Evolutionary conservation across 1,140 invertebrate species (phyloP).

Genomic region (Calycopis cecrops): DNA sequence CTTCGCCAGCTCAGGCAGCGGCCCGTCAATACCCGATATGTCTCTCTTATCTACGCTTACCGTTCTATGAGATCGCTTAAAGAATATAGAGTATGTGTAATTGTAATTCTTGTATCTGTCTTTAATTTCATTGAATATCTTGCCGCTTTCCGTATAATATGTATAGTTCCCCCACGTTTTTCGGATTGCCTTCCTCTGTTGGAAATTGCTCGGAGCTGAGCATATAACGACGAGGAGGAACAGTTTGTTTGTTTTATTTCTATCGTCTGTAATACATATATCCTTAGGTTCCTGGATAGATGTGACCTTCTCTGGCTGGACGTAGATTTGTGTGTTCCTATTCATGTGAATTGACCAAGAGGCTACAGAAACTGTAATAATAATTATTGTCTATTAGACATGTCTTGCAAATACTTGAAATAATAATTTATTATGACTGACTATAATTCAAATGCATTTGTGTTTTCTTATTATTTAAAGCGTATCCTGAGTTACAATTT

Average conservation of each 20-base stretch:
- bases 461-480: too few relatives aligned
- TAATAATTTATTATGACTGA: too few relatives aligned
- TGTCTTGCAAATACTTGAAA: background rate
- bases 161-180: too few relatives aligned
- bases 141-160: too few relatives aligned
- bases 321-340: conserved; percentile 81
- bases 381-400: too few relatives aligned
- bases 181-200: conserved; percentile 82
- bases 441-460: too few relatives aligned
- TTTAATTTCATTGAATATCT: too few relatives aligned
- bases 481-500: too few relatives aligned
- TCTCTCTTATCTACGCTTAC: conserved; percentile 37
- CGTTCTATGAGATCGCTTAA: conserved; percentile 32
- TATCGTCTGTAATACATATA: conserved; percentile 73
- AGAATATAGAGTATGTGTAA: conserved; percentile 52
- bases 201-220: conserved; percentile 81
- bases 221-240: conserved; percentile 85
- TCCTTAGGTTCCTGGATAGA: conserved; percentile 79
- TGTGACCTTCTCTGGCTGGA: conserved; percentile 81
- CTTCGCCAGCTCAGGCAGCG: too few relatives aligned
- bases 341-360: conserved; percentile 85
- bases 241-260: conserved; percentile 44
- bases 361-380: conserved; percentile 75
- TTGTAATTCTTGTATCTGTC: conserved; percentile 64
- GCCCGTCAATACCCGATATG: conserved; percentile 43